phyloP scores from a whole-genome alignment of 2,888 invertebrate species.

The Volucella bombylans region DNA sequence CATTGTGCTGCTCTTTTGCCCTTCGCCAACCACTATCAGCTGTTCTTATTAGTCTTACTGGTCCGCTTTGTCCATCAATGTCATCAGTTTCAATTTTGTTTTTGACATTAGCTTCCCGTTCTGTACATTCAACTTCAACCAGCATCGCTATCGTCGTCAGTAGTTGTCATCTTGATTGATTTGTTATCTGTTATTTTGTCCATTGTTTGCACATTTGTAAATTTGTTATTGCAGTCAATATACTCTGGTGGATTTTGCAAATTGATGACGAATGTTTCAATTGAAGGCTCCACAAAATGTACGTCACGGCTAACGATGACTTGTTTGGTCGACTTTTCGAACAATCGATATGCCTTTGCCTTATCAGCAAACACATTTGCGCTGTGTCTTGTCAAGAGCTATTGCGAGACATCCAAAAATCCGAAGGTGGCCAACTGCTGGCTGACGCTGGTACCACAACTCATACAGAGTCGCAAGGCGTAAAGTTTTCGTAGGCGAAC shows the following conservation, averaged over 20 bases:
- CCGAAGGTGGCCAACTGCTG: too few species aligned
- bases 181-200: too few species aligned
- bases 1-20: too few species aligned
- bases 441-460: slow-evolving; percentile 56
- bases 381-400: slow-evolving; percentile 39
- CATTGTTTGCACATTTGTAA: too few species aligned
- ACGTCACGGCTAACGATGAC: slow-evolving; percentile 26
- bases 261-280: slow-evolving; percentile 6
- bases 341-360: slow-evolving; percentile 35
- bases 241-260: neutral
- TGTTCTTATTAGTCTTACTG: slow-evolving; percentile 14
- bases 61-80: neutral
- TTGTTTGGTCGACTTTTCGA: neutral
- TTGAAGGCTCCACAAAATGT: slow-evolving; percentile 7
- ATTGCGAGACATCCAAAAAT: slow-evolving; percentile 55
- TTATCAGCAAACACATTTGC: slow-evolving; percentile 41
- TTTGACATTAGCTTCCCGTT: neutral
- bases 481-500: too few species aligned
- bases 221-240: too few species aligned
- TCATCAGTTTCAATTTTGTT: neutral
- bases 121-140: neutral
- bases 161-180: too few species aligned
- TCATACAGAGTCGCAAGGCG: neutral
- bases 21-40: too few species aligned
- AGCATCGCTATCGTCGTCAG: too few species aligned